These are phyloP conservation scores for Chionoecetes opilio DNA, from an alignment of 1,140 invertebrate genomes.

Conservation along the genomic window DNA sequence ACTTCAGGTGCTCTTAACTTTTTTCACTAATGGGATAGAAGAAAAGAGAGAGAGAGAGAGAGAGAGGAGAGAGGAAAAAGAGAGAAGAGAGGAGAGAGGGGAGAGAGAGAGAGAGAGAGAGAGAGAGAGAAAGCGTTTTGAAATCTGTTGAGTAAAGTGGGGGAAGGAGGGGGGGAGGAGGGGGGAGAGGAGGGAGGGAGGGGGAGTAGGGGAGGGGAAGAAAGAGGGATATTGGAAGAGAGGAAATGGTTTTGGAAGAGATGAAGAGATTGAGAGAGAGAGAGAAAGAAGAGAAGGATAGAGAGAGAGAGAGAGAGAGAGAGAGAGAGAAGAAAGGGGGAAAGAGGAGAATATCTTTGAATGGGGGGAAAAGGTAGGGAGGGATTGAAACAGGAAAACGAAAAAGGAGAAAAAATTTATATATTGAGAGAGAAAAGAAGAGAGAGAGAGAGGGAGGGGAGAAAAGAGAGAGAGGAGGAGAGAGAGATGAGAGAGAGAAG, in stretches of 20 bases:
- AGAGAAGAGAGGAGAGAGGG: not conserved
- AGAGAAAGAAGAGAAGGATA: not conserved
- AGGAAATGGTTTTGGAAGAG: not conserved
- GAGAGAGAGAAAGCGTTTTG: not conserved
- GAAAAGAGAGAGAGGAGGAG: too few relatives aligned
- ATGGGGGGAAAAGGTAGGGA: too few relatives aligned
- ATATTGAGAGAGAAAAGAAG: too few relatives aligned
- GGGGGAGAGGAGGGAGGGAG: not conserved
- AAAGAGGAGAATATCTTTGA: too few relatives aligned
- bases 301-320: slow-evolving; percentile 8
- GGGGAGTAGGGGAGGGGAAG: not conserved
- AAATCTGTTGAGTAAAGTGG: not conserved
- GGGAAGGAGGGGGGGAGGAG: not conserved
- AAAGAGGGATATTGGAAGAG: not conserved
- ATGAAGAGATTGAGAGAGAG: not conserved
- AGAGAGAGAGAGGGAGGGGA: too few relatives aligned
- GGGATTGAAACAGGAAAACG: too few relatives aligned
- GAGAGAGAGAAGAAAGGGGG: not conserved
- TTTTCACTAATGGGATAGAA: too few relatives aligned
- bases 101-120: not conserved
- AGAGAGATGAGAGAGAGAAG: too few relatives aligned
- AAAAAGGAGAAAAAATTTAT: too few relatives aligned
- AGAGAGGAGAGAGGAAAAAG: too few relatives aligned
- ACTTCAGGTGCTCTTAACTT: too few relatives aligned
- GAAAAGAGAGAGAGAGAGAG: too few relatives aligned